These are phyloP conservation scores for Xenopus laevis DNA, from an alignment of 2,113 vertebrate genomes.

Conservation along the genomic window DNA sequence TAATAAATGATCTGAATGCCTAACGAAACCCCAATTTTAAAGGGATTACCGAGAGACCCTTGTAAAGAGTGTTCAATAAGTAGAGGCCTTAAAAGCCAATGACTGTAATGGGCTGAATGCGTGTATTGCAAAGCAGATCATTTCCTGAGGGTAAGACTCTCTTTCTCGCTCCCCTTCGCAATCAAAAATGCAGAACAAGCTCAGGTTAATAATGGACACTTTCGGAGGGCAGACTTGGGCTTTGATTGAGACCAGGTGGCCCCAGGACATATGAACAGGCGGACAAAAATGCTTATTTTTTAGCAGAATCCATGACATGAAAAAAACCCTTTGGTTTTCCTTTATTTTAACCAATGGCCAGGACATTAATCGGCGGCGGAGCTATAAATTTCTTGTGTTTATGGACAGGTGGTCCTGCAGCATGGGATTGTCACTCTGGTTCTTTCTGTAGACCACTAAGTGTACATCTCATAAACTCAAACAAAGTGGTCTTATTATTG, in stretches of 20 bases:
- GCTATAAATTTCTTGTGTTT: slow-evolving; percentile 17
- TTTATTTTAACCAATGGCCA: neutral
- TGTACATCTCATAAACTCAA: neutral
- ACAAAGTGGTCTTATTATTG: slow-evolving; percentile 16
- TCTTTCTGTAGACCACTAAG: neutral
- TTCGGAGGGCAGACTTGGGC: slow-evolving; percentile 37
- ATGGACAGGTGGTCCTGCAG: slow-evolving; percentile 6
- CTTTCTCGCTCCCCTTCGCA: slow-evolving; percentile 43
- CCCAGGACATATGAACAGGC: slow-evolving; percentile 12
- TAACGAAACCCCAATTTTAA: slow-evolving; percentile 68
- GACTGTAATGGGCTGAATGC: slow-evolving; percentile 57
- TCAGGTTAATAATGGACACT: slow-evolving; percentile 47
- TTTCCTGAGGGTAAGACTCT: slow-evolving; percentile 66
- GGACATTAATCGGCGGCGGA: neutral
- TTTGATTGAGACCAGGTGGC: slow-evolving; percentile 60
- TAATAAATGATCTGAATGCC: slow-evolving; percentile 36
- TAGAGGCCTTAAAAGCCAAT: slow-evolving; percentile 58
- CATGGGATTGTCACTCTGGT: neutral
- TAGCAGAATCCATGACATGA: neutral
- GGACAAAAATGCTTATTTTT: neutral
- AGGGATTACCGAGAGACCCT: slow-evolving; percentile 66
- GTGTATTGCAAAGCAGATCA: slow-evolving; percentile 57
- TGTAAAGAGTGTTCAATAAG: slow-evolving; percentile 66
- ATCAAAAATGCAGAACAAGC: slow-evolving; percentile 32
- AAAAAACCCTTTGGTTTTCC: slow-evolving; percentile 7